These are phyloP conservation scores for Lycia hirtaria DNA, from an alignment of 2,888 invertebrate genomes.

Conservation along the genomic window DNA sequence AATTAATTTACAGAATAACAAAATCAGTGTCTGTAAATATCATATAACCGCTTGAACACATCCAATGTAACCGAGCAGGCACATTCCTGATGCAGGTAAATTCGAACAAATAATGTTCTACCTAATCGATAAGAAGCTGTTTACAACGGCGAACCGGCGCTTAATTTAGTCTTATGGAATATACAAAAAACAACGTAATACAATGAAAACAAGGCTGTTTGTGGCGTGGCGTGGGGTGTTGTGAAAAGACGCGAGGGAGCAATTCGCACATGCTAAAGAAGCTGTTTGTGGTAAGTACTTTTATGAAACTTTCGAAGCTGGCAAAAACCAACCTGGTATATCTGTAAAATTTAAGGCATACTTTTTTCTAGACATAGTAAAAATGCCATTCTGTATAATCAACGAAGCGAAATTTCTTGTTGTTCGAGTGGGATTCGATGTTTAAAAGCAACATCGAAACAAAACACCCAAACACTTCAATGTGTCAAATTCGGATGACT, in stretches of 20 bases:
- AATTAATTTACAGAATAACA: too few relatives aligned
- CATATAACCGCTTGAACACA: neutral
- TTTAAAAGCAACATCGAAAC: neutral
- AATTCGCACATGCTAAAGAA: constrained; percentile 8
- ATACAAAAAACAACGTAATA: constrained; percentile 1
- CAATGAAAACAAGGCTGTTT: neutral
- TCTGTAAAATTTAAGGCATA: too few relatives aligned
- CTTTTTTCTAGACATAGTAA: too few relatives aligned
- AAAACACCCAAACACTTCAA: neutral
- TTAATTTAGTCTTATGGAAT: constrained; percentile 7
- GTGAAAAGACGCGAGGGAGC: neutral
- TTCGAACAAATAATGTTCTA: constrained; percentile 15
- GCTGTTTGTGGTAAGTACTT: too few relatives aligned
- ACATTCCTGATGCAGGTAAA: constrained; percentile 10
- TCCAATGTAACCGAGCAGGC: neutral
- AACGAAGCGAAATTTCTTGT: neutral
- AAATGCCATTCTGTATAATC: neutral
- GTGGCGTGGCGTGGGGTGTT: neutral
- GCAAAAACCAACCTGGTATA: too few relatives aligned
- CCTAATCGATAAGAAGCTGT: constrained; percentile 20
- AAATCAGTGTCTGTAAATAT: too few relatives aligned
- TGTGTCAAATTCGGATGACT: neutral
- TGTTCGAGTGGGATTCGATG: neutral
- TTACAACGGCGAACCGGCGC: constrained; percentile 9
- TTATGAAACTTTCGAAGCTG: too few relatives aligned